Base-by-base conservation (phyloP, 1,140 invertebrate species). In the Eueides isabella region DNA sequence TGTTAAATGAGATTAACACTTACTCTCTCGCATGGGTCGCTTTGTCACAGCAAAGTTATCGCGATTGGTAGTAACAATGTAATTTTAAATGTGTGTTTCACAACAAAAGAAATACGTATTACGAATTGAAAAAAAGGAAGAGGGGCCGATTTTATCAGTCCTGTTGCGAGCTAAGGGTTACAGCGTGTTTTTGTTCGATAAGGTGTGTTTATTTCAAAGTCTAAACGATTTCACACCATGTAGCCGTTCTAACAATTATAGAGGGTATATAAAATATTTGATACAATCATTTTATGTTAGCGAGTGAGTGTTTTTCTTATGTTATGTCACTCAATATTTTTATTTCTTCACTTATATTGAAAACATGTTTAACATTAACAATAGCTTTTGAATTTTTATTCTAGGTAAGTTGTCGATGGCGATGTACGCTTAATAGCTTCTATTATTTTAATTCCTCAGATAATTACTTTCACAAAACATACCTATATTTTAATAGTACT, bases 1-100 rank as follows among this genome's bases (percentile, higher is more conserved):
- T 82, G 87, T 85, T 82, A 90, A 90, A 92, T 90, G 87, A 88
- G 90, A 92, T 92, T 91, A 91, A 91, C 90, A 91, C 90, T 90
- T 87, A 87, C 75, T 82, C 74, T 80, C 83, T 82, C 83, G 82
- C 78, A 78, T 80, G 71, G 80, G 78, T 74, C 71, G 86, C 84
- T 88, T 92, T 89, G 84, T 87, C 73, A 85, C 80, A 82, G 78
- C 79, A 77, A 81, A 85, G 78, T 85, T 86, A 91, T 91, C 89
- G 87, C 88, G 90, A 90, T 91, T 90, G 2, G 87, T 86, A 83
- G 81, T 84, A 80, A 86, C 85, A 85, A 83, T 86, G 84, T 86
- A 87, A 84, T 88, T 88, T 85, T 87, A 87, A 85, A 85, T 86
- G 87, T 86, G 77, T 87, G 85, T 87, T 81, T 75, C 64, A 78